A percentile compares a stretch with the other conserved stretches of the same genome.
Evolutionary conservation across 2,113 vertebrate species (phyloP).

Genomic region (Chaetorhynchus papuensis): DNA sequence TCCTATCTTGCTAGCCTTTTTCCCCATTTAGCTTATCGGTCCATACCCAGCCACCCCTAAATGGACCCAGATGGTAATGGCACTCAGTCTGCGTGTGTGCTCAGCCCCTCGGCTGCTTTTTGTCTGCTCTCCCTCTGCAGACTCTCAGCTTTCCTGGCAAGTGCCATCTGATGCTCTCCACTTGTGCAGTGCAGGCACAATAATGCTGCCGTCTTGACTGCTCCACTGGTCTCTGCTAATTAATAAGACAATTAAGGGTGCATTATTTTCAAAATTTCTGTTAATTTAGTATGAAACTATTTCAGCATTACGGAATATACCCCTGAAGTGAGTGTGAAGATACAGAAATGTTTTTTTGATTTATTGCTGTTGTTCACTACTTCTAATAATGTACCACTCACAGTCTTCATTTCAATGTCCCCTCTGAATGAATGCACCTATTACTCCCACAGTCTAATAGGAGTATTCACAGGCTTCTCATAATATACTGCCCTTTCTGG

Average conservation of each 20-base stretch:
- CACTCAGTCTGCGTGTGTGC: neutral
- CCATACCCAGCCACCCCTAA: fast-evolving
- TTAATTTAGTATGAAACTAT: neutral
- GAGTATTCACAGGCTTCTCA: neutral
- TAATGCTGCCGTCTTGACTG: fast-evolving
- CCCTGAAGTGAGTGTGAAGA: neutral
- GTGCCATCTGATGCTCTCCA: neutral
- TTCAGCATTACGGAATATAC: neutral
- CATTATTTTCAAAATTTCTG: neutral
- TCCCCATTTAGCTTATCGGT: neutral
- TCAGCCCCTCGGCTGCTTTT: neutral
- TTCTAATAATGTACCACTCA: neutral
- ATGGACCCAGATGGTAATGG: neutral
- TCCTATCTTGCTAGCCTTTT: neutral
- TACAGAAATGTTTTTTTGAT: neutral
- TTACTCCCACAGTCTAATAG: neutral
- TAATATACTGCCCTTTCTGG: neutral
- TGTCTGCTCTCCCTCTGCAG: neutral
- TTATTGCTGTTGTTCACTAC: neutral
- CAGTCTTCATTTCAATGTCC: neutral
- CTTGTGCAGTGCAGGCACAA: neutral
- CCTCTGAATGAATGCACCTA: neutral
- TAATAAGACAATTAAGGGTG: neutral
- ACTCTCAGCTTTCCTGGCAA: neutral
- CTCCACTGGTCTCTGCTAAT: neutral